Percentiles rank a stretch among this genome's conserved stretches.
Conservation (phyloP, 2,113 vertebrate species). For the Phylloscopus whistleri region DNA sequence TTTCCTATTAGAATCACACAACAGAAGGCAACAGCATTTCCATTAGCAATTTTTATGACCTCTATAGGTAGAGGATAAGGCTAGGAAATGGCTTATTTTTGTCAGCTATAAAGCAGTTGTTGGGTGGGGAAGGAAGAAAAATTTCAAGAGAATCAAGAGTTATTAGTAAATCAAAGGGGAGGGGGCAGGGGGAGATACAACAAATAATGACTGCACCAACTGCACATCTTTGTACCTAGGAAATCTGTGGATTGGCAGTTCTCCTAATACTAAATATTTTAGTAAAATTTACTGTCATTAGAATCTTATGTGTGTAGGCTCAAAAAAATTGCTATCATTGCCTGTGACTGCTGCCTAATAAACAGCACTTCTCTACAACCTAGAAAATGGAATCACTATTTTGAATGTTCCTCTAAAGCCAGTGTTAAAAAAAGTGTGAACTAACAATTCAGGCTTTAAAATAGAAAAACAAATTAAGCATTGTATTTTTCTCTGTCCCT, state of each 20-base stretch:
- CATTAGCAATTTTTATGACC: slow-evolving; percentile 79
- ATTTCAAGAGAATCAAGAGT: background rate
- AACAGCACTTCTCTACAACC: background rate
- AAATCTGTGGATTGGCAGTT: background rate
- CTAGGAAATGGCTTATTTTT: slow-evolving; percentile 75
- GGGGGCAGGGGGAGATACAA: background rate
- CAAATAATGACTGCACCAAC: background rate
- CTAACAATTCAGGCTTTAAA: background rate
- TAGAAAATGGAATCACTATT: background rate
- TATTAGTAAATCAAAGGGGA: background rate
- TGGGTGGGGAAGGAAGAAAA: slow-evolving; percentile 52
- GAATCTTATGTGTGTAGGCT: background rate
- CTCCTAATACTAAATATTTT: background rate
- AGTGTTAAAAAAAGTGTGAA: background rate
- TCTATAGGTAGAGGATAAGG: slow-evolving; percentile 58
- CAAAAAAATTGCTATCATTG: background rate
- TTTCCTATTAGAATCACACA: slow-evolving; percentile 78
- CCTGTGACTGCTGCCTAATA: background rate
- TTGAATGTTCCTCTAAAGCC: background rate
- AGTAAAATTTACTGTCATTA: background rate
- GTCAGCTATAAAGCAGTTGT: slow-evolving; percentile 66
- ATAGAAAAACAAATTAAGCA: background rate
- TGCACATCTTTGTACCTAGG: rapidly evolving
- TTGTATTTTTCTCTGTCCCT: background rate
- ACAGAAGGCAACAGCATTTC: slow-evolving; percentile 70